A percentile compares a stretch with the other conserved stretches of the same genome.
Evolutionary conservation across 2,797 vertebrate genomes (phyloP).

Genomic region (Avahi laniger): DNA sequence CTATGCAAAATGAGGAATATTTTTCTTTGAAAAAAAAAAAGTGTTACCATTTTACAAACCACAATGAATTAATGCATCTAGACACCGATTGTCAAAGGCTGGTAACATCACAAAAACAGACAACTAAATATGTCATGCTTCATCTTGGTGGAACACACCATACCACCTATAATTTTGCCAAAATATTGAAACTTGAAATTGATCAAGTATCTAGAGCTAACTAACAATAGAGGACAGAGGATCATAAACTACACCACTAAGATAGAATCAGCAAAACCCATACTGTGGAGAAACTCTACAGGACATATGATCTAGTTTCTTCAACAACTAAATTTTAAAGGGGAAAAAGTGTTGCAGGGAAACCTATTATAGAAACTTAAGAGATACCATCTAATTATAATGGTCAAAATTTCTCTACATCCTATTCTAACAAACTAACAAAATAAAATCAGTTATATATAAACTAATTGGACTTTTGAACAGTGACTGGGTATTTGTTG

Average conservation of each 20-base stretch:
- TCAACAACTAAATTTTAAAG: not conserved
- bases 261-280: not conserved
- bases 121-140: not conserved
- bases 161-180: not conserved
- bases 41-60: not conserved
- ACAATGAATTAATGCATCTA: not conserved
- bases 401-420: not conserved
- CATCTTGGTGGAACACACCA: not conserved
- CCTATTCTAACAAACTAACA: not conserved
- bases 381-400: not conserved
- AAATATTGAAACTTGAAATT: not conserved
- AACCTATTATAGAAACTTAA: not conserved
- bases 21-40: not conserved
- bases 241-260: not conserved
- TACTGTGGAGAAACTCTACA: not conserved
- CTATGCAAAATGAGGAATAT: not conserved
- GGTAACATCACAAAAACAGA: not conserved
- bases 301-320: not conserved
- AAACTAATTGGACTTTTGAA: not conserved
- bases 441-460: not conserved
- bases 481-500: not conserved
- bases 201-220: not conserved
- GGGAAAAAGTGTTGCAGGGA: not conserved
- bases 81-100: not conserved
- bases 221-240: not conserved